Evolutionary conservation across 1,140 invertebrate species (phyloP), one percentile per base, ranked within the genome.

Genomic region (Papilio helenus): DNA sequence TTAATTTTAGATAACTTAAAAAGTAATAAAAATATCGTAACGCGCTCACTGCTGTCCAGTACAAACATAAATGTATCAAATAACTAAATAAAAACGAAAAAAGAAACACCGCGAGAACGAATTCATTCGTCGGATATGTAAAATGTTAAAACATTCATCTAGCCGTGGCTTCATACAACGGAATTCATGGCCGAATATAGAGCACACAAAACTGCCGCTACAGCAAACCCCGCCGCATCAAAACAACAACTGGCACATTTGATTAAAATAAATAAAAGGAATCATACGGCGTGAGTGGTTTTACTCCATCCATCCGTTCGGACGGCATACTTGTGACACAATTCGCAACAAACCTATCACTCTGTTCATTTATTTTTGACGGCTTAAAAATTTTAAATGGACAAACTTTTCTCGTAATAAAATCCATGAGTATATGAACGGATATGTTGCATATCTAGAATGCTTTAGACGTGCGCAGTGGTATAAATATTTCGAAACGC

Each of bases 81-180:
- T 89, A 92, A 91, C 84, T 88, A 83, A 88, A 90, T 88, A 88
- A 91, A 92, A 93, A 89, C 83, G 86, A 91, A 92, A 89, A 86
- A 84, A 92, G 90, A 88, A 85, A 84, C 86, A 84, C 87, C 83
- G 86, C 87, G 84, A 89, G 86, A 91, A 89, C 87, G 88, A 92
- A 93, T 94, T 92, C 91, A 94, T 93, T 93, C 90, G 91, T 92
- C 89, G 90, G 91, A 93, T 92, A 93, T 94, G 93, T 93, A 93
- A 93, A 93, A 94, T 91, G 91, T 93, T 93, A 92, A 93, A 94
- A 89, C 90, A 94, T 94, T 93, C 93, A 93, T 93, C 91, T 92
- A 91, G 88, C 88, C 89, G 85, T 88, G 87, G 87, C 83, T 87
- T 86, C 88, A 88, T 83, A 87, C 88, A 89, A 89, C 88, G 91